Evolutionary conservation across 2,797 vertebrate genomes (phyloP), one percentile per base, ranked within the genome.

Genomic region (Cottoperca gobio): DNA sequence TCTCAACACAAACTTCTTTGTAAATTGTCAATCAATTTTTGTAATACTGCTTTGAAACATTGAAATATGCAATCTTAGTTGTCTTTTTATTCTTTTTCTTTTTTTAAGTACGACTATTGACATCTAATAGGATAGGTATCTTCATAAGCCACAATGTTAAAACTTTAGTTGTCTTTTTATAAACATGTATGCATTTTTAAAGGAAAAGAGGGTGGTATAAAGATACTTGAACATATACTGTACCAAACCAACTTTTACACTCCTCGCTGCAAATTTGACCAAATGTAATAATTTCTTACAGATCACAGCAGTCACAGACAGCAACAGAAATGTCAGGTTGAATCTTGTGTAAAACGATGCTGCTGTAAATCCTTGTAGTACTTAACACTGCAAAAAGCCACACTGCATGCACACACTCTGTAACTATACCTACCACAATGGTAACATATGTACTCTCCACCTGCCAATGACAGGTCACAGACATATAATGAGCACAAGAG

Each of bases 371-470:
- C 50, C 46, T n/a, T 71, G 45, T 55, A 17, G 17, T 11, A 45
- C 19, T 49, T 17, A 74, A 45, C 79, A 80, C 83, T 67, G 66
- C 87, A 89, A 79, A 81, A 67, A 35, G 11, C 37, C 77, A 87
- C 76, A 68, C 74, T 39, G 57, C 92, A 89, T 83, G 86, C 86
- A 79, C 68, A 83, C 76, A 76, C 79, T 9, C 16, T 65, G 54
- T 64, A 48, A 57, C 50, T 79, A n/a, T 86, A 95, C 95, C 83
- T 95, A 95, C 94, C 95, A 91, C 94, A 95, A 14, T 67, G 76
- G 86, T 89, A 94, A 90, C 94, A 95, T 76, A 91, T 89, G 88
- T 90, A 94, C 78, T 92, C 90, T 76, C 91, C 93, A 89, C 89
- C 94, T 95, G 91, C 70, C 86, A 86, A 92, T 35, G 68, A 94